phyloP scores from a whole-genome alignment of 2,888 invertebrate species.

The Theretra japonica region DNA sequence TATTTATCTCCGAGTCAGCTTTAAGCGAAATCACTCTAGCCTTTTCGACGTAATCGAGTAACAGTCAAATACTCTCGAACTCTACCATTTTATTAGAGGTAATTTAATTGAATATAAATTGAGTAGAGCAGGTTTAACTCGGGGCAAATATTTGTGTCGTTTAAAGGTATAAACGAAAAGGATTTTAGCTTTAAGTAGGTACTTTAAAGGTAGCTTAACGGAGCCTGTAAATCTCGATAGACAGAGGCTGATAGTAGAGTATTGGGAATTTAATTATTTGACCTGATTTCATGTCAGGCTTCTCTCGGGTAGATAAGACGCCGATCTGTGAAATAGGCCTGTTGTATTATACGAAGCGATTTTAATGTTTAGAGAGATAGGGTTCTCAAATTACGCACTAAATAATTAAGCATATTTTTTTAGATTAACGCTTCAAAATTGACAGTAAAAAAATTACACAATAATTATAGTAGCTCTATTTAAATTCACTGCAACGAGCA shows the following conservation, averaged over 20 bases:
- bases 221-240: not conserved
- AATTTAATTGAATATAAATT: constrained; percentile 27
- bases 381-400: too few species aligned
- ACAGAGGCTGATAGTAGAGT: not conserved
- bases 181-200: not conserved
- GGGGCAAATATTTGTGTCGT: constrained; percentile 14
- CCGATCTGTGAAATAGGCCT: too few species aligned
- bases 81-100: constrained; percentile 23
- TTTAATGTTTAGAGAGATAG: too few species aligned
- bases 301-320: not conserved
- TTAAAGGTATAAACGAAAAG: not conserved
- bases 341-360: too few species aligned
- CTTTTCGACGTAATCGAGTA: constrained; percentile 14
- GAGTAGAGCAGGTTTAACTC: constrained; percentile 16
- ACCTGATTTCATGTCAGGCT: not conserved
- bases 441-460: too few species aligned
- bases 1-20: constrained; percentile 17
- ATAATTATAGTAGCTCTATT: too few species aligned
- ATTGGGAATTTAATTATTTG: too few species aligned
- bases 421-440: too few species aligned
- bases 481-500: too few species aligned
- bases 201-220: not conserved
- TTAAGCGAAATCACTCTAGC: constrained; percentile 18
- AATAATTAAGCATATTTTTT: too few species aligned
- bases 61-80: constrained; percentile 18